phyloP scores from a whole-genome alignment of 2,113 vertebrate genomes.

The Dermatemys mawii region DNA sequence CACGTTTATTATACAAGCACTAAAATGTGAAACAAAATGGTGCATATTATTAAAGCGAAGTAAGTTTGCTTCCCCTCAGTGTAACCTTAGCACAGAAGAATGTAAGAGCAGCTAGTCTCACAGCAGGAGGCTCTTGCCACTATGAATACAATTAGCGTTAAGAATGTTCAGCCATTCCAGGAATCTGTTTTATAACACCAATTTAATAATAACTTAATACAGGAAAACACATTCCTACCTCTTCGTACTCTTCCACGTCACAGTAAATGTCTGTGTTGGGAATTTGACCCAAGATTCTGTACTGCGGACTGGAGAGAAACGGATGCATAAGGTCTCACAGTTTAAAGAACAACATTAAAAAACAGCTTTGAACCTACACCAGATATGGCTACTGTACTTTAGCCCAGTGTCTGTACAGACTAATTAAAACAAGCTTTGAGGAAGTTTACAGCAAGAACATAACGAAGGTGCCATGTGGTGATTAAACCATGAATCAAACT shows the following conservation, averaged over 20 bases:
- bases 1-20: not conserved
- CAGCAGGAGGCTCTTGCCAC: not conserved
- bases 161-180: not conserved
- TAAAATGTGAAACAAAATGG: not conserved
- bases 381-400: not conserved
- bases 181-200: not conserved
- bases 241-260: slow-evolving; percentile 89
- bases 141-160: not conserved
- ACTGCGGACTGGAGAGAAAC: slow-evolving; percentile 84
- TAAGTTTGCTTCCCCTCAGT: not conserved
- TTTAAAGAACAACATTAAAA: not conserved
- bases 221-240: slow-evolving; percentile 78
- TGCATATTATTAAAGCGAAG: not conserved
- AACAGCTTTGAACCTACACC: not conserved
- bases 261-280: slow-evolving; percentile 89
- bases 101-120: not conserved
- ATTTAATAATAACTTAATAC: not conserved
- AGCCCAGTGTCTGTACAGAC: not conserved
- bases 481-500: not conserved
- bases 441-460: not conserved
- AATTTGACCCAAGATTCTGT: slow-evolving; percentile 87
- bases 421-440: not conserved
- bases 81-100: not conserved
- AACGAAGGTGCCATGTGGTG: not conserved
- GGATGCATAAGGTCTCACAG: not conserved